Evolutionary conservation across 2,888 invertebrate genomes (phyloP).

Genomic region (Melanostoma scalare): DNA sequence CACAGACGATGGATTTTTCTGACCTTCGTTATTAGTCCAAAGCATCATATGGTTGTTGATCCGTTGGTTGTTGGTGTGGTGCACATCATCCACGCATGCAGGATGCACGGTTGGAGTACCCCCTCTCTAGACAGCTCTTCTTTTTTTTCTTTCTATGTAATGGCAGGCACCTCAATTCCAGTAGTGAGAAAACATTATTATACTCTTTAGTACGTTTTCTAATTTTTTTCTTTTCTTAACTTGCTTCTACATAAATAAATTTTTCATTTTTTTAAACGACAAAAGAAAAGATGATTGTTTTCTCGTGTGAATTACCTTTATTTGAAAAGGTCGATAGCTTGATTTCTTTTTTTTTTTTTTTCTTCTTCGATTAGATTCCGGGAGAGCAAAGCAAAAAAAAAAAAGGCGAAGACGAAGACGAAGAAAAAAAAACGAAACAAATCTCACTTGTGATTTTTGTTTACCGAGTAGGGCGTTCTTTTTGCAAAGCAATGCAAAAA

Average conservation of each 20-base stretch:
- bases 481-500: slow-evolving; percentile 66
- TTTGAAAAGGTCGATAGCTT: slow-evolving; percentile 66
- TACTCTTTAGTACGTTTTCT: slow-evolving; percentile 15
- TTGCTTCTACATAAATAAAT: slow-evolving; percentile 44
- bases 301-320: slow-evolving; percentile 60
- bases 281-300: slow-evolving; percentile 16
- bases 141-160: slow-evolving; percentile 33
- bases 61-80: slow-evolving; percentile 49
- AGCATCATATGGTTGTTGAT: slow-evolving; percentile 71
- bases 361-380: slow-evolving; percentile 54
- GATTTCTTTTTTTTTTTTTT: slow-evolving; percentile 55
- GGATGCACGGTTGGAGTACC: slow-evolving; percentile 68
- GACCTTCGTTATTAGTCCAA: slow-evolving; percentile 71
- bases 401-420: slow-evolving; percentile 46
- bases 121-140: slow-evolving; percentile 14
- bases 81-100: slow-evolving; percentile 73
- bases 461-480: slow-evolving; percentile 73
- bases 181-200: slow-evolving; percentile 55
- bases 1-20: slow-evolving; percentile 70
- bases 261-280: slow-evolving; percentile 22
- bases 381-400: slow-evolving; percentile 52
- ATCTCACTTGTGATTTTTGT: slow-evolving; percentile 62
- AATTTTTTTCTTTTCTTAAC: slow-evolving; percentile 12
- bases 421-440: slow-evolving; percentile 60
- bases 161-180: slow-evolving; percentile 62